Percentiles rank a stretch among this genome's conserved stretches.
phyloP scores from a whole-genome alignment of 2,113 vertebrate genomes.

The Cryptomyrus ogoouensis region DNA sequence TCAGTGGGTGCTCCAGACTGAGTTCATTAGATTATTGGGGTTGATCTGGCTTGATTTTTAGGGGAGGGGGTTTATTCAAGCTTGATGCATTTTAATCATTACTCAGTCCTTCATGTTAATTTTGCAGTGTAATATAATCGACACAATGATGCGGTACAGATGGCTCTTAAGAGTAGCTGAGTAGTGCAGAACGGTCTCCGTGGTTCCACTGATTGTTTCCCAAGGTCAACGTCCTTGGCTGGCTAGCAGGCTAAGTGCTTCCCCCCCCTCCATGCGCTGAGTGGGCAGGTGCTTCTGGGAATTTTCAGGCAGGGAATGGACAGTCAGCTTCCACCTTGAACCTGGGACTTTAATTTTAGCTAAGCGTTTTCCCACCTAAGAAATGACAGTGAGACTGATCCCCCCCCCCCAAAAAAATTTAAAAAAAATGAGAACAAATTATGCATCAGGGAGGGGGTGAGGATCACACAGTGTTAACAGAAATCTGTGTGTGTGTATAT shows the following conservation, averaged over 20 bases:
- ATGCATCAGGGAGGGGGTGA: background rate
- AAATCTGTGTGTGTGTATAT: background rate
- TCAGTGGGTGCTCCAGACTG: background rate
- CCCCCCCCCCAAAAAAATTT: background rate
- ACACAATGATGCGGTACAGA: background rate
- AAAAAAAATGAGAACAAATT: background rate
- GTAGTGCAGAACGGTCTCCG: background rate
- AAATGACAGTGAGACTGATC: background rate
- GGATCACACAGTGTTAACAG: background rate
- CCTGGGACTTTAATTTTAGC: background rate
- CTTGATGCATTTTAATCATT: background rate
- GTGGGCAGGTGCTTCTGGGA: background rate
- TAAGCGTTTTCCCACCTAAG: background rate
- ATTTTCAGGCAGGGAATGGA: background rate
- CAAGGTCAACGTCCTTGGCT: background rate
- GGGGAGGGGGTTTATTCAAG: background rate
- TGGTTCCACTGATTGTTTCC: background rate
- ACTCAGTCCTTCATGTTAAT: background rate
- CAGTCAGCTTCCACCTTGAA: background rate
- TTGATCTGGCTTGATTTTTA: background rate
- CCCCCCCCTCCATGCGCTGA: background rate
- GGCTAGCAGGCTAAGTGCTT: background rate
- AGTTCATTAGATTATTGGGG: background rate
- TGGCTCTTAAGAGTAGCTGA: background rate
- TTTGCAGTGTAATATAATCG: background rate